Evolutionary conservation across 2,888 invertebrate species (phyloP).

Genomic region (Noctua pronuba): DNA sequence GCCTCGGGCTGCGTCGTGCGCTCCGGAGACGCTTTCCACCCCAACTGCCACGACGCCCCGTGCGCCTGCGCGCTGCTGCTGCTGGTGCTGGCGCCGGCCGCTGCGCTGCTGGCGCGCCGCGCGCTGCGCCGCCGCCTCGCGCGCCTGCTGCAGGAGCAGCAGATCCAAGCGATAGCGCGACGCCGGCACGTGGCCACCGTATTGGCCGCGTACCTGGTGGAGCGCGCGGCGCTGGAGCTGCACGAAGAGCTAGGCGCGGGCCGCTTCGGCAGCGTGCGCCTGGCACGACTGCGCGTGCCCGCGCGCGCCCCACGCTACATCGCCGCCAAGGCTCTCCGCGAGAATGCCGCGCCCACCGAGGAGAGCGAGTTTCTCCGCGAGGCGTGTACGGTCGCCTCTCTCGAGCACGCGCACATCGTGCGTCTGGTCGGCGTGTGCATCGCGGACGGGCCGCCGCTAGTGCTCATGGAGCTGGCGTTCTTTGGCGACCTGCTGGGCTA

Average conservation of each 20-base stretch:
- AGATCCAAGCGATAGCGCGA: constrained; percentile 68
- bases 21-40: constrained; percentile 81
- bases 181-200: constrained; percentile 63
- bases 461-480: constrained; percentile 97
- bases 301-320: constrained; percentile 89
- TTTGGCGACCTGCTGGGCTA: constrained; percentile 97
- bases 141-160: constrained; percentile 56
- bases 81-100: constrained; percentile 80
- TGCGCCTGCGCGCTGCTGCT: constrained; percentile 73
- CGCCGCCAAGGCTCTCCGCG: constrained; percentile 96
- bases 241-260: constrained; percentile 78
- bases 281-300: constrained; percentile 73
- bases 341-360: constrained; percentile 94
- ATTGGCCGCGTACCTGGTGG: constrained; percentile 68
- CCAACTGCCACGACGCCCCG: constrained; percentile 91
- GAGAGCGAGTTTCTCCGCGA: constrained; percentile 94
- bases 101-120: constrained; percentile 48
- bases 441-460: constrained; percentile 94
- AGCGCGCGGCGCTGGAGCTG: constrained; percentile 69
- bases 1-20: constrained; percentile 34
- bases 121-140: constrained; percentile 50
- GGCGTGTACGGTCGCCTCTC: constrained; percentile 96
- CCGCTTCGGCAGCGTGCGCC: constrained; percentile 78
- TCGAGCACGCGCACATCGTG: constrained; percentile 96
- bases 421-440: constrained; percentile 94